Evolutionary conservation across 2,888 invertebrate species (phyloP).

Genomic region (Rhamphomyia laevipes): DNA sequence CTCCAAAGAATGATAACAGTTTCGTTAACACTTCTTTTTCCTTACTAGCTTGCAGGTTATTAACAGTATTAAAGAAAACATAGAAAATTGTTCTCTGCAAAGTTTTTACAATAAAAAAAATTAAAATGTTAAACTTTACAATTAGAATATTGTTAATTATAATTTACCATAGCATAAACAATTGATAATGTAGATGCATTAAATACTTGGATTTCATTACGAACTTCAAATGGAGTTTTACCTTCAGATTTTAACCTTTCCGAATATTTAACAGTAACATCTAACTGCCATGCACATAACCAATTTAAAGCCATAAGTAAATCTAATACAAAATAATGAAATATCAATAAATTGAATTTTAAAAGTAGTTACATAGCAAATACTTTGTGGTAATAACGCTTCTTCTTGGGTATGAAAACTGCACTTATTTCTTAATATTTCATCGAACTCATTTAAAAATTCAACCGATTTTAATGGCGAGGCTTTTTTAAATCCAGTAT

Average conservation of each 20-base stretch:
- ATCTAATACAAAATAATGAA: constrained; percentile 39
- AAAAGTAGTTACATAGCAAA: too few species aligned
- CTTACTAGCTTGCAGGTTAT: constrained; percentile 29
- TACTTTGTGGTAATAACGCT: constrained; percentile 28
- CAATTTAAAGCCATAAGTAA: constrained; percentile 62
- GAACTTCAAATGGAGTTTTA: constrained; percentile 56
- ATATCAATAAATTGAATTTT: background rate
- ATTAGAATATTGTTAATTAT: constrained; percentile 1
- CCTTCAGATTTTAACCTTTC: constrained; percentile 42
- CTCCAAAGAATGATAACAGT: constrained; percentile 49
- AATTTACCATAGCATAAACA: constrained; percentile 70
- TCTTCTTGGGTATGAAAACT: constrained; percentile 21
- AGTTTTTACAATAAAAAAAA: constrained; percentile 15
- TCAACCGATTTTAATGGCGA: constrained; percentile 52
- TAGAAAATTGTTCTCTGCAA: constrained; percentile 41
- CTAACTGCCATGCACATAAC: constrained; percentile 66
- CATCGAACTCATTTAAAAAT: constrained; percentile 47
- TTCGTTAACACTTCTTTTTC: constrained; percentile 43
- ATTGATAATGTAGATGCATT: constrained; percentile 65
- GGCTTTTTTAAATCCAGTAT: constrained; percentile 28
- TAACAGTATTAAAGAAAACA: constrained; percentile 37
- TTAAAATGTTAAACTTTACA: background rate
- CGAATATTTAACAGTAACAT: constrained; percentile 53
- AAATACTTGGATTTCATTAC: constrained; percentile 79
- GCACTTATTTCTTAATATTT: constrained; percentile 43